Evolutionary conservation across 2,888 invertebrate species (phyloP).

Genomic region (Hydrotaea diabolus): DNA sequence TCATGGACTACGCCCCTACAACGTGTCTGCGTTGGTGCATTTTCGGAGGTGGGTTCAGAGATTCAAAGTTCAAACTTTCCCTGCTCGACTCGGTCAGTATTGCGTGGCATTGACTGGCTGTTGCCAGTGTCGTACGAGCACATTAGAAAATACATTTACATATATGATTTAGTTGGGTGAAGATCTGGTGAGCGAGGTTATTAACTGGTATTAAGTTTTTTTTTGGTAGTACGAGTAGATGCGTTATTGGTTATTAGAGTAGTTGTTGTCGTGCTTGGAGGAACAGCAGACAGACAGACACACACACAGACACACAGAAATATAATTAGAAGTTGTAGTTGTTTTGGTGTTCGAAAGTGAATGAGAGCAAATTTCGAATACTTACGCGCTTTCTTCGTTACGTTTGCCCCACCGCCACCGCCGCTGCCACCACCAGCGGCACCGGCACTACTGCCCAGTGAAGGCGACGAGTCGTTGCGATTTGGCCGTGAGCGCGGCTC

Average conservation of each 20-base stretch:
- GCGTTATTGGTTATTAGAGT: conserved; percentile 39
- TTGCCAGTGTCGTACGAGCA: too few species aligned
- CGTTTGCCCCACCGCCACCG: conserved; percentile 82
- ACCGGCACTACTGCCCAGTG: conserved; percentile 82
- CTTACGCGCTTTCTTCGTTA: conserved; percentile 95
- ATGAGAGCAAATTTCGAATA: conserved; percentile 79
- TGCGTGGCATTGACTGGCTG: too few species aligned
- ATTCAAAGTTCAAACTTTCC: too few species aligned
- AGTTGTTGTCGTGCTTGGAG: conserved; percentile 57
- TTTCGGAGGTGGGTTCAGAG: too few species aligned
- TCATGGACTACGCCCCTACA: too few species aligned
- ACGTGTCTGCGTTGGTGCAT: too few species aligned
- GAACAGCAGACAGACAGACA: conserved; percentile 60
- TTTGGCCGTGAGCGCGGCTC: conserved; percentile 77
- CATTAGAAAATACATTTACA: background rate
- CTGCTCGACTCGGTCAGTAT: too few species aligned
- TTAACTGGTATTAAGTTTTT: conserved; percentile 2
- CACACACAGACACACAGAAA: conserved; percentile 55
- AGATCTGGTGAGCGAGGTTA: conserved; percentile 25
- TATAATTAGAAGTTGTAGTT: conserved; percentile 56
- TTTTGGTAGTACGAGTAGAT: conserved; percentile 35
- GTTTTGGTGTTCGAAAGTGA: conserved; percentile 57
- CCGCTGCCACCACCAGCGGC: conserved; percentile 36
- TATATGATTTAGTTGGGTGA: conserved; percentile 28
- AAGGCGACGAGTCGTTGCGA: conserved; percentile 80